Evolutionary conservation across 2,888 invertebrate species (phyloP), one percentile per base, ranked within the genome.

Genomic region (Protonemura montana): DNA sequence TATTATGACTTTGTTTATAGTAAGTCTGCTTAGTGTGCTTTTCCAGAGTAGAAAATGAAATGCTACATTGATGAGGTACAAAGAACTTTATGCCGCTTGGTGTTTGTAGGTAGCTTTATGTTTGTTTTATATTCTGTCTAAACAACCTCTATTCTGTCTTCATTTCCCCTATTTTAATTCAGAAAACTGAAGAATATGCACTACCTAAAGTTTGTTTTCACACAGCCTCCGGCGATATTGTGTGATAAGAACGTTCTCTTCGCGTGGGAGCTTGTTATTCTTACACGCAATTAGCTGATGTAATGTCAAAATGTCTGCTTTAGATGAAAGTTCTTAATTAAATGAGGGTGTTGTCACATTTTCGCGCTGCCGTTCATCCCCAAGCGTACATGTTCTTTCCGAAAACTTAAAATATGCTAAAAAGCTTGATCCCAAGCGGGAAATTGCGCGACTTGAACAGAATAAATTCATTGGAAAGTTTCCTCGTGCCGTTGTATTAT

Each of bases 241-340:
- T 59, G 21, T 59, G 59, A 7, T 3, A 59, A 59, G 59, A 59
- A 59, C 59, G 21, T 13, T 59, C 59, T 13, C 16, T 59, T 21
- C 21, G 13, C 59, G 59, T 59, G 13, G 59, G 13, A 13, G n/a
- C n/a, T n/a, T n/a, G 59, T 10, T 35, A 35, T 59, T 59, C 59
- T 59, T 21, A 59, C 59, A 59, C 21, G 59, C 59, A 78, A 78
- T 78, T 78, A 78, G 78, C 26, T 78, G 78, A 78, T 78, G 78
- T 26, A 27, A 78, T 26, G 78, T 27, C 26, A 78, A 28, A 78
- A 78, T 78, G 78, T 28, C 78, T 78, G n/a, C 78, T 26, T 28
- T 35, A 82, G 41, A 82, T 21, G 82, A 41, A 82, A 41, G 82
- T 35, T 41, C 82, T 82, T 82, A 82, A 82, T 82, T 82, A 82